phyloP scores from a whole-genome alignment of 2,797 vertebrate species.

The Clarias pachynema region DNA sequence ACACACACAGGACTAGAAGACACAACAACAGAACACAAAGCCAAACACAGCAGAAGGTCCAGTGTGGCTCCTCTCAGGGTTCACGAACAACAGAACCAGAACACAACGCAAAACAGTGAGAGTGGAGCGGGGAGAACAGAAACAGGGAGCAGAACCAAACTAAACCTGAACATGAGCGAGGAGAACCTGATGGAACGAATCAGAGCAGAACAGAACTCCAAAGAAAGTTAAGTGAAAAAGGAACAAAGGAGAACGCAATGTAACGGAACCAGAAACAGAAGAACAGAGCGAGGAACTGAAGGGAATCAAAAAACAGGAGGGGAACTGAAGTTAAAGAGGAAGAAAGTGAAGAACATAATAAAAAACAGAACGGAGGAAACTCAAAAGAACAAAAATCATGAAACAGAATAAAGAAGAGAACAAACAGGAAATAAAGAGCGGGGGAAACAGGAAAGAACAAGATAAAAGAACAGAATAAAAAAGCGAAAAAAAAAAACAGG shows the following conservation, averaged over 20 bases:
- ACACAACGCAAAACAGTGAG: not conserved
- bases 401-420: too few species aligned
- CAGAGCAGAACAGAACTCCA: not conserved
- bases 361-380: not conserved
- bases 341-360: not conserved
- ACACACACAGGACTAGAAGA: too few species aligned
- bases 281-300: not conserved
- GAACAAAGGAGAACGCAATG: not conserved
- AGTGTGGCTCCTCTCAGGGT: not conserved
- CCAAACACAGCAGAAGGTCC: too few species aligned
- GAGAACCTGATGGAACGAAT: not conserved
- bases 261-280: not conserved
- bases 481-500: not conserved
- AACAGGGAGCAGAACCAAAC: not conserved
- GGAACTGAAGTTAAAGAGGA: not conserved
- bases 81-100: not conserved
- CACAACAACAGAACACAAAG: not conserved
- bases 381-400: not conserved
- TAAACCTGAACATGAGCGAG: not conserved
- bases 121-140: not conserved
- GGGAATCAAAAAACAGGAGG: not conserved
- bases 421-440: not conserved
- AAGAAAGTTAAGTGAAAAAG: too few species aligned
- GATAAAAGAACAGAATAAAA: not conserved
- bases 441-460: not conserved